Base-by-base conservation (phyloP, 2,888 invertebrate genomes). In the Cephus nigrinus region DNA sequence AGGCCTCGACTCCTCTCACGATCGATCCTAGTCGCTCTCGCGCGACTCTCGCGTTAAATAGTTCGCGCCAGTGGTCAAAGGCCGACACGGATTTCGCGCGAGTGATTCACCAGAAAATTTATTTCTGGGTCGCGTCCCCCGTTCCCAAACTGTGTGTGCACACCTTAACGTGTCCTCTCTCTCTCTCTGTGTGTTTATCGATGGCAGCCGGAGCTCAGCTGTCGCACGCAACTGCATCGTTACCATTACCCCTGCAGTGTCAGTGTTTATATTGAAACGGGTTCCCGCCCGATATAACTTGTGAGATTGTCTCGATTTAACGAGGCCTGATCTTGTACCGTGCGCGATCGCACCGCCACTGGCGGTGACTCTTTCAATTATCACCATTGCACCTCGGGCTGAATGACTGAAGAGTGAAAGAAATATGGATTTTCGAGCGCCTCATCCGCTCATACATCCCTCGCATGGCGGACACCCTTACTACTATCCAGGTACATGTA, bases 351-450 rank as follows among this genome's bases (percentile, higher is more conserved):
- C 71, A 33, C 71, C 71, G 71, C 71, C 71, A 1, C 71, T 9
- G 55, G 23, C 23, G 55, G 55, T 55, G 55, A 55, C 55, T 55
- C 1, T 23, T 55, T 23, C 55, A 55, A 55, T 55, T 55, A 55
- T 55, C 55, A 23, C 23, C 55, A 55, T 55, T 55, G 71, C 71
- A 33, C 11, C 71, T 31, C 71, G 40, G 33, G 73, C 34, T 69
- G 33, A 77, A 77, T 71, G 31, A 71, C 69, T 36, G n/a, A 32
- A 73, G 55, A 76, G 74, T 71, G 68, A 40, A 69, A 80, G 55
- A 55, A 86, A 82, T 84, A 91, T 91, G 91, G 90, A 91, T 88
- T 91, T 90, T 88, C 91, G 91, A 79, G 90, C 90, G 79, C 90
- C 90, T 40, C 90, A 91, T 87, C 90, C 90, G 78, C 88, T 88